Percentiles rank a stretch among this genome's conserved stretches.
phyloP scores from a whole-genome alignment of 2,113 vertebrate species.

The Dryoscopus gambensis region DNA sequence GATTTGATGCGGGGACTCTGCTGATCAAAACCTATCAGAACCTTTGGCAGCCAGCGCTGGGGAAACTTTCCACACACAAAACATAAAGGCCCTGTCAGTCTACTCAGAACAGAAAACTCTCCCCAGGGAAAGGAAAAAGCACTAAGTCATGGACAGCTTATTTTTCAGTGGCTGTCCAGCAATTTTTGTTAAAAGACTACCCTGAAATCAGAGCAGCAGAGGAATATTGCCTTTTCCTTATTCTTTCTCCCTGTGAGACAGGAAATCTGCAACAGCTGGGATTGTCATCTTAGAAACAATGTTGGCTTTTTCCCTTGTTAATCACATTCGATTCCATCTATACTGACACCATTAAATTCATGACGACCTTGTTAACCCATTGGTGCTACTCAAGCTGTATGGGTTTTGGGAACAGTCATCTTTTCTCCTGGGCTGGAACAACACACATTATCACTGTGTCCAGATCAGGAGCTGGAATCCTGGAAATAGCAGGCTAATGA shows the following conservation, averaged over 20 bases:
- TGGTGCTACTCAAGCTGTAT: background rate
- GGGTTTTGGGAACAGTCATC: background rate
- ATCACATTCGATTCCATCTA: background rate
- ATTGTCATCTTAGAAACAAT: background rate
- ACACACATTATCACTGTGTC: background rate
- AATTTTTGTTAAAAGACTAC: background rate
- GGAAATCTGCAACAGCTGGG: background rate
- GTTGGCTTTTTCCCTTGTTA: background rate
- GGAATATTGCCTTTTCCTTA: background rate
- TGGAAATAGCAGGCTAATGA: background rate
- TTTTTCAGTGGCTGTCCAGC: background rate
- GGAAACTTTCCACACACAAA: background rate
- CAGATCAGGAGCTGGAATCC: background rate
- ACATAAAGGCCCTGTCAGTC: background rate
- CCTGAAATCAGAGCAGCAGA: background rate
- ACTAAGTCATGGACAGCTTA: background rate
- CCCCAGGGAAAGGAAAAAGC: background rate
- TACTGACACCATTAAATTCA: background rate
- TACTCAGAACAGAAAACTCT: background rate
- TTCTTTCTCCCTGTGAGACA: background rate
- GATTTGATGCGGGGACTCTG: background rate
- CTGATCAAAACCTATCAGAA: background rate
- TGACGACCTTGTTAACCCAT: background rate
- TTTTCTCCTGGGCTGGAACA: background rate
- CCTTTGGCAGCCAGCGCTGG: background rate